phyloP scores from a whole-genome alignment of 1,140 invertebrate species.

The Drosophila ficusphila region DNA sequence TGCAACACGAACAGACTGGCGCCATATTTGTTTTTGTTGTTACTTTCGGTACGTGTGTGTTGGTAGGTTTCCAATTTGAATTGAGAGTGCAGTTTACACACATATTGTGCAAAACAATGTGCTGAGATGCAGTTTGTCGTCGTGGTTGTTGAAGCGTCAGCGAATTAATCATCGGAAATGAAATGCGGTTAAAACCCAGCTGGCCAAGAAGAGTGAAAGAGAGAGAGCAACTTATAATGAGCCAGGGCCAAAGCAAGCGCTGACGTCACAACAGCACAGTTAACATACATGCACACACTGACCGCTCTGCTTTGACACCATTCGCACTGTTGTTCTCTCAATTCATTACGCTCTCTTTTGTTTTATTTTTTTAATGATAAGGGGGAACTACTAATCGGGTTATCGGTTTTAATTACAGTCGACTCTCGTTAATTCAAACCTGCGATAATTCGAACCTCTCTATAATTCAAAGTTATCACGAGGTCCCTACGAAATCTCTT shows the following conservation, averaged over 20 bases:
- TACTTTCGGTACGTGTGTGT: slow-evolving; percentile 23
- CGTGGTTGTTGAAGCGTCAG: slow-evolving; percentile 66
- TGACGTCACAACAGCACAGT: slow-evolving; percentile 71
- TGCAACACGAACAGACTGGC: slow-evolving; percentile 65
- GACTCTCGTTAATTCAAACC: too few species aligned
- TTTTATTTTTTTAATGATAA: slow-evolving; percentile 56
- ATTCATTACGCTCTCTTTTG: slow-evolving; percentile 63
- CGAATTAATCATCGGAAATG: slow-evolving; percentile 74
- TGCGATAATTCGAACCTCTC: too few species aligned
- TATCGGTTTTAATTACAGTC: slow-evolving; percentile 42
- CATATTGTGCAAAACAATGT: slow-evolving; percentile 23
- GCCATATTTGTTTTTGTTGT: slow-evolving; percentile 49
- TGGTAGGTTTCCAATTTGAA: slow-evolving; percentile 57
- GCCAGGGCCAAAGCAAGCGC: slow-evolving; percentile 69
- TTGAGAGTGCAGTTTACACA: slow-evolving; percentile 41
- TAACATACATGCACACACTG: slow-evolving; percentile 37
- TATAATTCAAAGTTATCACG: too few species aligned
- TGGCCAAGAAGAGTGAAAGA: slow-evolving; percentile 20
- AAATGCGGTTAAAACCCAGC: slow-evolving; percentile 72
- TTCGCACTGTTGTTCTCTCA: slow-evolving; percentile 54
- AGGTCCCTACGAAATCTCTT: too few species aligned
- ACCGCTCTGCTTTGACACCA: slow-evolving; percentile 59
- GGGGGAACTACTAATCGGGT: slow-evolving; percentile 60
- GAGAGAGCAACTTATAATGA: slow-evolving; percentile 35
- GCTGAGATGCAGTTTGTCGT: slow-evolving; percentile 20